Evolutionary conservation across 2,797 vertebrate species (phyloP), one percentile per base, ranked within the genome.

Genomic region (Notamacropus eugenii): DNA sequence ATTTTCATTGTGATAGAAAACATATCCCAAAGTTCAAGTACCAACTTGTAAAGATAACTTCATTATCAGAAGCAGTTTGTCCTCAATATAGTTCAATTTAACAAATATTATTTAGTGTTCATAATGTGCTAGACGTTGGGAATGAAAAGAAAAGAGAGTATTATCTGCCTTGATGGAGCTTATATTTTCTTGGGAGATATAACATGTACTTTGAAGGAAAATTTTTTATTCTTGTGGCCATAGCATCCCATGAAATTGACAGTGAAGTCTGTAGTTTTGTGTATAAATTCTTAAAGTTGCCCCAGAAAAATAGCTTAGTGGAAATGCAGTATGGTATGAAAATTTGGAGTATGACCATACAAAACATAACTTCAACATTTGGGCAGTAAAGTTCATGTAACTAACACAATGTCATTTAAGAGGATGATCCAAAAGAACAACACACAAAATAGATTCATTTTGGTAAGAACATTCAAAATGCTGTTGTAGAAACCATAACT

Each of bases 391-490:
- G 22, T 50, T 87, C 40, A 87, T 87, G 40, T 46, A 87, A 87
- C 93, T 22, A 96, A 29, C 55, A 91, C 91, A 92, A 93, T 95
- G 74, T 95, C 92, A 87, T 95, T 91, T 95, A 93, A 96, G 94
- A 96, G 94, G 62, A 57, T 54, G 24, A 93, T 96, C 54, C 94
- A 87, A 95, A 97, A 94, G 57, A 96, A 57, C 56, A 95, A n/a
- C 50, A 82, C 28, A 90, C 57, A 95, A 95, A 29, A 27, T 27
- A 59, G 31, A 94, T 54, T 95, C 34, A 54, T n/a, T 94, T 97
- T 95, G 92, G 24, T 27, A 94, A 93, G 93, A 90, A 57, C 92
- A 92, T 94, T 96, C 92, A 94, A 96, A 94, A 94, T 96, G 27
- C 5, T 94, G 3, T 94, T 93, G 90, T 55, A 91, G 27, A 95